phyloP scores from a whole-genome alignment of 2,888 invertebrate species.

The Smittia sp. region DNA sequence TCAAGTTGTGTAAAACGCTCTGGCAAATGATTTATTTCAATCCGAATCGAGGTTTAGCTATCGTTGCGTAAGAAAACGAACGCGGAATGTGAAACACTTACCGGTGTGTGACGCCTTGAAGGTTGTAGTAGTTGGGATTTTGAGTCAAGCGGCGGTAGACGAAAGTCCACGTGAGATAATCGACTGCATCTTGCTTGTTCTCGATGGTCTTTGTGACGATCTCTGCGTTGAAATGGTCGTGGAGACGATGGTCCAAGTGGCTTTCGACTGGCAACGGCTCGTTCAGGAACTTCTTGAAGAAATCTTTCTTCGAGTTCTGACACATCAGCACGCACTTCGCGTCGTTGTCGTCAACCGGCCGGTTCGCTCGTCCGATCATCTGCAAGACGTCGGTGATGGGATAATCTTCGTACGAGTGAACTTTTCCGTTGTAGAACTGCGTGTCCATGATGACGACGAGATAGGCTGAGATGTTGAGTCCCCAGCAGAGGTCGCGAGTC shows the following conservation, averaged over 20 bases:
- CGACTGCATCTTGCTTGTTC: slow-evolving; percentile 99
- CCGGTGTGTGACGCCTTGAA: slow-evolving; percentile 92
- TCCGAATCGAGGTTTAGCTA: too few species aligned
- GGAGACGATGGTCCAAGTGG: slow-evolving; percentile 94
- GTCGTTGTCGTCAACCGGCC: slow-evolving; percentile 88
- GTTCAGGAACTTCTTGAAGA: slow-evolving; percentile 96
- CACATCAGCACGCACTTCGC: slow-evolving; percentile 96
- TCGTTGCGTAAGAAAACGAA: too few species aligned
- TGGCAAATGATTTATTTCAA: not conserved
- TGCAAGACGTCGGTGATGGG: slow-evolving; percentile 95
- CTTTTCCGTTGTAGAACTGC: slow-evolving; percentile 82
- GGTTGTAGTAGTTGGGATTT: slow-evolving; percentile 99
- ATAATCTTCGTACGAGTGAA: slow-evolving; percentile 92
- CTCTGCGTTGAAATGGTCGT: slow-evolving; percentile 99
- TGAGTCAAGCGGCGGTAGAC: slow-evolving; percentile 94
- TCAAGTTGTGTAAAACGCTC: not conserved
- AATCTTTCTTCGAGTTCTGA: slow-evolving; percentile 95
- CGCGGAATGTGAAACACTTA: slow-evolving; percentile 44
- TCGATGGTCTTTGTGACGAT: slow-evolving; percentile 99
- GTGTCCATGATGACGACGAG: slow-evolving; percentile 97
- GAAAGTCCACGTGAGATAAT: slow-evolving; percentile 99
- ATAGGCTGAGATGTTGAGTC: slow-evolving; percentile 83
- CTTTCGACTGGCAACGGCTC: slow-evolving; percentile 97
- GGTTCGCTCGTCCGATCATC: slow-evolving; percentile 95
- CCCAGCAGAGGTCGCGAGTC: slow-evolving; percentile 90